Conservation (phyloP, 2,797 vertebrate genomes). For the Phataginus tricuspis region DNA sequence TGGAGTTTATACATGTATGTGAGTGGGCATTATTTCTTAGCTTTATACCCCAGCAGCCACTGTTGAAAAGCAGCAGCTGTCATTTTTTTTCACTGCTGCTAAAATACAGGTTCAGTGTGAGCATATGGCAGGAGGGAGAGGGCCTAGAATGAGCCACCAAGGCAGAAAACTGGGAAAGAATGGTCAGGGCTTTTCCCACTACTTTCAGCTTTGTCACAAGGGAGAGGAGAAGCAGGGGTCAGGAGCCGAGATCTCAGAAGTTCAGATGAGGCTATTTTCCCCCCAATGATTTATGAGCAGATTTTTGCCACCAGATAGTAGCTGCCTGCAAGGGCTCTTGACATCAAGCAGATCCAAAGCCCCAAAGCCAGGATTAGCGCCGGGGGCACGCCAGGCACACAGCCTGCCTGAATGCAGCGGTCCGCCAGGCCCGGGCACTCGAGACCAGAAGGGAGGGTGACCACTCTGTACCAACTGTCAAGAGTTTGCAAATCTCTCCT, state of each 20-base stretch:
- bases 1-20: not conserved
- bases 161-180: not conserved
- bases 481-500: not conserved
- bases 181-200: not conserved
- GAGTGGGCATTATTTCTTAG: not conserved
- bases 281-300: not conserved
- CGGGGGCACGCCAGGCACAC: fast-evolving
- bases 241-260: not conserved
- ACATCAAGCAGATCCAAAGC: not conserved
- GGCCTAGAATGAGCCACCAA: not conserved
- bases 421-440: not conserved
- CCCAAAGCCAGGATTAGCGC: not conserved
- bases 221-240: not conserved
- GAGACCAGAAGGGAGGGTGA: not conserved
- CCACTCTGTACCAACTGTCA: fast-evolving
- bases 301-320: not conserved
- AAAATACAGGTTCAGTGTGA: not conserved
- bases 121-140: not conserved
- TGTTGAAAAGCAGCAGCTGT: not conserved
- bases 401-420: not conserved
- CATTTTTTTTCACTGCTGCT: not conserved
- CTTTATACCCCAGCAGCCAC: not conserved
- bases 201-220: not conserved
- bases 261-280: not conserved
- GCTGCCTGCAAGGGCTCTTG: not conserved